phyloP scores from a whole-genome alignment of 2,113 vertebrate genomes.

The Mastomys coucha region DNA sequence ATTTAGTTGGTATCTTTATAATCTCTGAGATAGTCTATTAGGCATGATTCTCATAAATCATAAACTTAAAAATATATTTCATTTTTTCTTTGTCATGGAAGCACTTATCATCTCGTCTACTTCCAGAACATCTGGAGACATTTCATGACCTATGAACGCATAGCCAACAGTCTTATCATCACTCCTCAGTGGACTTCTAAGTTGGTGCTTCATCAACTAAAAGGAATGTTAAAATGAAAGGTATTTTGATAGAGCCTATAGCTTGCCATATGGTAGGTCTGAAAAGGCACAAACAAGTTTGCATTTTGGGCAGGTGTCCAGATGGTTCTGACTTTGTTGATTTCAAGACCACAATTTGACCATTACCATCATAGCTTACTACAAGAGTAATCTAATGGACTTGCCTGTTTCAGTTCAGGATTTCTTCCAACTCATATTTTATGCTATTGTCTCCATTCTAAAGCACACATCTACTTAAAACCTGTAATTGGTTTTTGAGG shows the following conservation, averaged over 20 bases:
- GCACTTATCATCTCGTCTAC: neutral
- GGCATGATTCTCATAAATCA: neutral
- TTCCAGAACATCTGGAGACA: neutral
- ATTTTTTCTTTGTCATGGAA: neutral
- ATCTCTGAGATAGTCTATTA: neutral
- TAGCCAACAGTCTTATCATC: neutral
- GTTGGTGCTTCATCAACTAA: neutral
- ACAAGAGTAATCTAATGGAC: neutral
- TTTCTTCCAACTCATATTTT: conserved; percentile 8
- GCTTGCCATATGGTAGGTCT: neutral
- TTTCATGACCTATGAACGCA: neutral
- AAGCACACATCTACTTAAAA: conserved; percentile 56
- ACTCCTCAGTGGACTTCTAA: neutral
- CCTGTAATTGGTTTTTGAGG: neutral
- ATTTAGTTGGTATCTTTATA: neutral
- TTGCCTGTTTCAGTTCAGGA: neutral
- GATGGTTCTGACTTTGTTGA: conserved; percentile 3
- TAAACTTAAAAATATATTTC: neutral
- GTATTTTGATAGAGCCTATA: neutral
- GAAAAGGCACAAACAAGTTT: neutral
- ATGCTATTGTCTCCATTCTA: conserved; percentile 28
- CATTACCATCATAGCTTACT: neutral
- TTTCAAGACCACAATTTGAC: neutral
- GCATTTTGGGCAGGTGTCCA: neutral
- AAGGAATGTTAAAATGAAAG: neutral